A percentile compares a stretch with the other conserved stretches of the same genome.
Conservation (phyloP, 2,797 vertebrate species). For the Melanotaenia maccullochi region DNA sequence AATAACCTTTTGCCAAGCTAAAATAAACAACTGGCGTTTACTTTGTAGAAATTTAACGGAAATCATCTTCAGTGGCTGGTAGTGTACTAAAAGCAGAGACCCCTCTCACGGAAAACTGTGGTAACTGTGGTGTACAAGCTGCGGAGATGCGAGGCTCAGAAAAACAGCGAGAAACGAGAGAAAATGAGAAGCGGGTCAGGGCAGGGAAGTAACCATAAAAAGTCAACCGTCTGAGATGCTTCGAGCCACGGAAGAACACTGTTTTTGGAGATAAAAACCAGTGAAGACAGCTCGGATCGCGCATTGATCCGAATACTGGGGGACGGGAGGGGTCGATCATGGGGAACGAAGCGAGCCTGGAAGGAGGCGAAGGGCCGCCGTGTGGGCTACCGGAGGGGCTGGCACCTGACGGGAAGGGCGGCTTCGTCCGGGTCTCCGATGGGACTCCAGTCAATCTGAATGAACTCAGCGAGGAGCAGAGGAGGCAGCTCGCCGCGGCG, state of each 20-base stretch:
- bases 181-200: slow-evolving; percentile 18
- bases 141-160: slow-evolving; percentile 76
- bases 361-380: slow-evolving; percentile 87
- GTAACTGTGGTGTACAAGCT: slow-evolving; percentile 67
- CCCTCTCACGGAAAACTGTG: slow-evolving; percentile 69
- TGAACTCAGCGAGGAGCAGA: slow-evolving; percentile 91
- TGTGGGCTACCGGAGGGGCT: slow-evolving; percentile 84
- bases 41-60: slow-evolving; percentile 59
- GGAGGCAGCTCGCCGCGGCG: slow-evolving; percentile 90
- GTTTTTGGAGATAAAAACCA: slow-evolving; percentile 64
- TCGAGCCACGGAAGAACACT: slow-evolving; percentile 41
- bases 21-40: slow-evolving; percentile 35
- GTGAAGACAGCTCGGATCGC: slow-evolving; percentile 52
- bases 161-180: slow-evolving; percentile 56
- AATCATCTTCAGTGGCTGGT: neutral
- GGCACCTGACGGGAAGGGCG: slow-evolving; percentile 85
- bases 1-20: neutral
- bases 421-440: slow-evolving; percentile 85
- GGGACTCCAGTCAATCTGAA: slow-evolving; percentile 89
- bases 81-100: slow-evolving; percentile 52
- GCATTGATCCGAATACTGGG: slow-evolving; percentile 53
- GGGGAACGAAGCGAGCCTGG: slow-evolving; percentile 97
- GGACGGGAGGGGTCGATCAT: slow-evolving; percentile 84
- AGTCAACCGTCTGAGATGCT: slow-evolving; percentile 61
- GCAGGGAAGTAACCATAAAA: slow-evolving; percentile 34